Base-by-base conservation (phyloP, 2,888 invertebrate genomes). In the Alsophila aescularia region DNA sequence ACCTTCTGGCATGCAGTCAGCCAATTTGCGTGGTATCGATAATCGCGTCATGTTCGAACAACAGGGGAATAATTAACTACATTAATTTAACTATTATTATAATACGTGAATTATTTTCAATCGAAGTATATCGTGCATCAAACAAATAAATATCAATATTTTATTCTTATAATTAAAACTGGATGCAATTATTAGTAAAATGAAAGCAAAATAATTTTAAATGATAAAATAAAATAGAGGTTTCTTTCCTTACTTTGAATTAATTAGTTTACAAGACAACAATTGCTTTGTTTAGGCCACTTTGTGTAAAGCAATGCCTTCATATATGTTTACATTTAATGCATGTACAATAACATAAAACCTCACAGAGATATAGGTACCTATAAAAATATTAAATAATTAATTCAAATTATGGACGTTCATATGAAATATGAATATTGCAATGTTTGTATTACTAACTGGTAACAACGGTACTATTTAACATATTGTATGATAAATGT, bases 391-490 rank as follows among this genome's bases (percentile, higher is more conserved):
- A 66, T 63, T 43, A 29, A 5, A 32, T 70, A 75, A 74, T 67
- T 70, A 75, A 76, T 76, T 75, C 76, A 76, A 76, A 74, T 68
- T 76, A 75, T 52, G 73, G 74, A 71, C 69, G 53, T 63, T 62
- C 31, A 37, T 47, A 56, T 50, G 40, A 59, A 61, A 60, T 53
- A 49, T 60, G 49, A 55, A 50, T 63, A 55, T 12, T n/a, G n/a
- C n/a, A 59, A 24, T 24, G 8, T 29, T 39, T 62, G 55, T 77
- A 82, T 66, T 72, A 75, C 81, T 87, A 85, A 78, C 69, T 89
- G 89, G 89, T 89, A 89, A 89, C 89, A 86, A 87, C 75, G 73
- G 77, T 78, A 74, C 74, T 80, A 79, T 75, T 65, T 76, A 42
- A 44, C 37, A 43, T 51, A 31, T 42, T 71, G 68, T 73, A 72